Conservation (phyloP, 2,113 vertebrate species). For the Nyctibius bracteatus region DNA sequence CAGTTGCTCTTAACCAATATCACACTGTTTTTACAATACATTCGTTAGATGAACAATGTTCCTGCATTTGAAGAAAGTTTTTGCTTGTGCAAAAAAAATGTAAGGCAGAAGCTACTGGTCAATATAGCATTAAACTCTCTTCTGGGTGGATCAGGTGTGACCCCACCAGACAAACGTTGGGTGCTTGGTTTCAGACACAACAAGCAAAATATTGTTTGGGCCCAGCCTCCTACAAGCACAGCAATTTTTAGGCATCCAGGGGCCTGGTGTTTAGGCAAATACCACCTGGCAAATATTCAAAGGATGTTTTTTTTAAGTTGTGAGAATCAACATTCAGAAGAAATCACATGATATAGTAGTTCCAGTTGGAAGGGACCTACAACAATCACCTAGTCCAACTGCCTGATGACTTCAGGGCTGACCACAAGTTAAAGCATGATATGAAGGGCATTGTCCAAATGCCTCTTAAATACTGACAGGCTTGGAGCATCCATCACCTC, state of each 20-base stretch:
- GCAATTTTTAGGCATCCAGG: not conserved
- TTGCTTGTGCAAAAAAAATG: not conserved
- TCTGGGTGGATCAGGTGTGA: not conserved
- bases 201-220: not conserved
- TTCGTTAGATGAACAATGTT: not conserved
- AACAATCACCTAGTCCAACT: too few relatives aligned
- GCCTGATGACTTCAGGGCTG: not conserved
- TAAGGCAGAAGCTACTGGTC: not conserved
- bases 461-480: not conserved
- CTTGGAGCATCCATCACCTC: accelerated
- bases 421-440: not conserved
- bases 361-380: not conserved
- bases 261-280: too few relatives aligned
- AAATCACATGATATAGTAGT: not conserved
- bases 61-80: not conserved
- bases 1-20: not conserved
- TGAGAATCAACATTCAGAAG: not conserved
- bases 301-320: not conserved
- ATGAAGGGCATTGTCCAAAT: not conserved
- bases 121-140: accelerated
- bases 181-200: not conserved
- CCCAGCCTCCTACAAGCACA: not conserved
- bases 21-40: accelerated
- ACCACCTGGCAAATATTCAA: not conserved
- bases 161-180: accelerated